Evolutionary conservation across 2,888 invertebrate genomes (phyloP).

Genomic region (Mesoligia furuncula): DNA sequence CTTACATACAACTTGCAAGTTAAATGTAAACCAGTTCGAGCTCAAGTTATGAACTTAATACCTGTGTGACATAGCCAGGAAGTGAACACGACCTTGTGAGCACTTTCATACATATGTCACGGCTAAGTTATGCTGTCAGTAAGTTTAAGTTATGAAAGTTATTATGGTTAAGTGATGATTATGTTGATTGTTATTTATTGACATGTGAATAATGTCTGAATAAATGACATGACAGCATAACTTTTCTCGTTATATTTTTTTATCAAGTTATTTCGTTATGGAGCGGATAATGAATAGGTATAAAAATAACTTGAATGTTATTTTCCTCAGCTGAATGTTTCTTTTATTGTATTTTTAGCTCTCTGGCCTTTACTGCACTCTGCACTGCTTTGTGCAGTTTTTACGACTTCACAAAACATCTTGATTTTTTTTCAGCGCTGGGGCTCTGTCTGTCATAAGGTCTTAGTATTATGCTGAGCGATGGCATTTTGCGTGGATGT

Average conservation of each 20-base stretch:
- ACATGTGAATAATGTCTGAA: background rate
- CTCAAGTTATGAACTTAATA: conserved; percentile 43
- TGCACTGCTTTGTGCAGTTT: background rate
- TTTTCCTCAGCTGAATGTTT: background rate
- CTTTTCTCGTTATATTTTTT: background rate
- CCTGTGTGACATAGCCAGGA: conserved; percentile 48
- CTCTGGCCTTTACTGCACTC: background rate
- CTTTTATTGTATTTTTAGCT: background rate
- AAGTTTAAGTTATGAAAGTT: conserved; percentile 46
- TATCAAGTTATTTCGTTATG: background rate
- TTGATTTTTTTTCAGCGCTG: background rate
- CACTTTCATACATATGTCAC: conserved; percentile 60
- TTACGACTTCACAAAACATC: background rate
- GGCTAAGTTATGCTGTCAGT: conserved; percentile 27
- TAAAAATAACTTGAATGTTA: background rate
- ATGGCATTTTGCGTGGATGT: too few relatives aligned
- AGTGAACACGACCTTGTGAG: conserved; percentile 48
- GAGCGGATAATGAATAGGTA: background rate
- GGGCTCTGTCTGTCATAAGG: too few relatives aligned
- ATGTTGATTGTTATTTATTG: conserved; percentile 27
- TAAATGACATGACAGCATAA: background rate
- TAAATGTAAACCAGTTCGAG: conserved; percentile 48
- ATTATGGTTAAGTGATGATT: conserved; percentile 29
- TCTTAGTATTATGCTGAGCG: background rate
- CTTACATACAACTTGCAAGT: conserved; percentile 11